Percentiles rank a stretch among this genome's conserved stretches.
These are phyloP conservation scores for Rallus crepitans DNA, from an alignment of 2,797 vertebrate species.

Conservation along the genomic window DNA sequence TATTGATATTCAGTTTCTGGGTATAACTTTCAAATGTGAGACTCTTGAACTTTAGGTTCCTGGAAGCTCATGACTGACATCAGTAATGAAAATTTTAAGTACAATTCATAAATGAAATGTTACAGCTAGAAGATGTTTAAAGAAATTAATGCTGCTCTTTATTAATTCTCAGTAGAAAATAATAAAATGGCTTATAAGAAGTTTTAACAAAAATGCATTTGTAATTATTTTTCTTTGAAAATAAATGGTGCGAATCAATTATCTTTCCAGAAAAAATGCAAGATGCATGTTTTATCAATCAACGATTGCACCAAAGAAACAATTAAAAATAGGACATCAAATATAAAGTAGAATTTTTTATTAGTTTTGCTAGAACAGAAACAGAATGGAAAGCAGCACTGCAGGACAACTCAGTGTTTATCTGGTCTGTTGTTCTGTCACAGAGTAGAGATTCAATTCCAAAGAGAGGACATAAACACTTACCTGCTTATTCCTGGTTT, in stretches of 20 bases:
- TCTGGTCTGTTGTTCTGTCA: neutral
- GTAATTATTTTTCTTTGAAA: neutral
- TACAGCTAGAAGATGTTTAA: neutral
- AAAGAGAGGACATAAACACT: neutral
- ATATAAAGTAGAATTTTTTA: neutral
- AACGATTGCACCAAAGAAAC: neutral
- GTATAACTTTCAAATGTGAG: neutral
- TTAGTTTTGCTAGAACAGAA: neutral
- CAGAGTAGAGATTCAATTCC: neutral
- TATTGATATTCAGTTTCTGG: neutral
- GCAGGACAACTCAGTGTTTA: neutral
- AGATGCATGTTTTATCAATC: neutral
- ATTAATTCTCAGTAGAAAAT: constrained; percentile 45
- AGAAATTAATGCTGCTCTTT: neutral
- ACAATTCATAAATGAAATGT: constrained; percentile 1
- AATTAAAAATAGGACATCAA: neutral
- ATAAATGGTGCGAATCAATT: constrained; percentile 26
- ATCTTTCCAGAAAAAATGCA: neutral
- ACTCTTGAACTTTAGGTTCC: neutral
- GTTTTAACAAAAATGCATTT: neutral
- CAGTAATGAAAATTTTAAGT: constrained; percentile 16
- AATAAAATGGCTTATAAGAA: neutral
- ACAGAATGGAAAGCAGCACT: neutral
- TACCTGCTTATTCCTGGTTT: neutral
- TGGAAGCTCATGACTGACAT: neutral